Base-by-base conservation (phyloP, 2,888 invertebrate species). In the Diarsia dahlii region DNA sequence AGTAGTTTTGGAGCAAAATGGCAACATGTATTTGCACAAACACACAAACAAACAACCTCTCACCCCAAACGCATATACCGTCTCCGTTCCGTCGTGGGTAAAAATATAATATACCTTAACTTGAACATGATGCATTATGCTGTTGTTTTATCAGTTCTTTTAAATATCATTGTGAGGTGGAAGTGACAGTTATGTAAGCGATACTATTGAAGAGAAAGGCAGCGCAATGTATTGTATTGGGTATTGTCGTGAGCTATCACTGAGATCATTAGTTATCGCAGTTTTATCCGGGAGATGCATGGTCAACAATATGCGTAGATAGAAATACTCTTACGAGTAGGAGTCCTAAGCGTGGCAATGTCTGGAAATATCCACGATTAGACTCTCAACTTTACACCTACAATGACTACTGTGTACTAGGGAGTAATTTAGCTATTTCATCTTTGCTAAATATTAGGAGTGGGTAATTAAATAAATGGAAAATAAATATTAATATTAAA, bases 171-270 rank as follows among this genome's bases (percentile, higher is more conserved):
- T 75, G 58, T 65, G 8, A 75, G 13, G 3, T 65, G 20, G 58
- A n/a, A 65, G 58, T 58, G 50, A 75, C 50, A 23, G 8, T 20
- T 63, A 23, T 28, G 20, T 20, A 67, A 50, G 48, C 12, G 28
- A n/a, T 62, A 48, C 20, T 68, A 69, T 28, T 4, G 2, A 45
- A 63, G 65, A 71, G 65, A 78, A 58, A 77, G 77, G 50, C 64
- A 76, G 2, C 20, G 20, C 0, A 2, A 46, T 70, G 20, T 58
- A 39, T 77, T 64, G n/a, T n/a, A n/a, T n/a, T n/a, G 34, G 3
- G 23, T 39, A 52, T 34, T 58, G 45, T 46, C 39, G 48, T 75
- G 64, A 75, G n/a, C 50, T 60, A 18, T 65, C 6, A n/a, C 10
- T 2, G 46, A 64, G 2, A 70, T 52, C 58, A 70, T 78, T 77